Conservation (phyloP, 1,140 invertebrate species). For the Drosophila azteca region DNA sequence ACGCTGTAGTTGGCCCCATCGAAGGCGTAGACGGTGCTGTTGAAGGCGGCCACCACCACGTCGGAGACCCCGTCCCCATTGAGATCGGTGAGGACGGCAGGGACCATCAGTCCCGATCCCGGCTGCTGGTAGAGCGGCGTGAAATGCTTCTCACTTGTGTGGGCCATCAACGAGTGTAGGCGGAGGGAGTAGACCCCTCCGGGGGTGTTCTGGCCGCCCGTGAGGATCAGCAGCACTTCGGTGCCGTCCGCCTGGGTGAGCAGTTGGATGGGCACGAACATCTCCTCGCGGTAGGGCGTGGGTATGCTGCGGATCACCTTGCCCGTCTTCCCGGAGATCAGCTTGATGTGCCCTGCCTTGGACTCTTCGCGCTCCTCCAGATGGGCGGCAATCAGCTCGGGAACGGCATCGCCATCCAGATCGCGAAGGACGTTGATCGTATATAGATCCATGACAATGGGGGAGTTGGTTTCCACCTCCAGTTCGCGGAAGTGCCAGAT, state of each 20-base stretch:
- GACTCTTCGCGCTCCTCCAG: conserved; percentile 84
- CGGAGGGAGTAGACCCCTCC: conserved; percentile 90
- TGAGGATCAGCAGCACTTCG: conserved; percentile 86
- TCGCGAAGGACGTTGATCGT: conserved; percentile 90
- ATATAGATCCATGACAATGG: conserved; percentile 85
- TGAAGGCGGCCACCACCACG: conserved; percentile 89
- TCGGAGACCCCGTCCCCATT: conserved; percentile 90
- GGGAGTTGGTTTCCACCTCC: conserved; percentile 81
- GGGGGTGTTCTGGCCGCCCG: conserved; percentile 89
- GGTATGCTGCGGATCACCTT: conserved; percentile 86
- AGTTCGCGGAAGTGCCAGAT: conserved; percentile 88
- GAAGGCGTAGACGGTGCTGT: conserved; percentile 89
- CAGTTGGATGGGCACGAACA: conserved; percentile 87
- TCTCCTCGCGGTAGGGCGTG: conserved; percentile 88
- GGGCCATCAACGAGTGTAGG: conserved; percentile 83
- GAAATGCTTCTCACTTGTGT: conserved; percentile 81
- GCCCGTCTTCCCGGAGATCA: conserved; percentile 90
- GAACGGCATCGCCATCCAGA: conserved; percentile 88
- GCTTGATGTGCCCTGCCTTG: conserved; percentile 86
- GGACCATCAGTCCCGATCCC: conserved; percentile 85
- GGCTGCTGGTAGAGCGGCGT: conserved; percentile 65
- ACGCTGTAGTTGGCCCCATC: conserved; percentile 88
- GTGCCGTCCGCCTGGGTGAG: conserved; percentile 75
- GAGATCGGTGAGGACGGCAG: conserved; percentile 90
- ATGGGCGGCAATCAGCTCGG: conserved; percentile 90